Percentiles rank a stretch among this genome's conserved stretches.
phyloP scores from a whole-genome alignment of 2,797 vertebrate species.

The Cossypha caffra region DNA sequence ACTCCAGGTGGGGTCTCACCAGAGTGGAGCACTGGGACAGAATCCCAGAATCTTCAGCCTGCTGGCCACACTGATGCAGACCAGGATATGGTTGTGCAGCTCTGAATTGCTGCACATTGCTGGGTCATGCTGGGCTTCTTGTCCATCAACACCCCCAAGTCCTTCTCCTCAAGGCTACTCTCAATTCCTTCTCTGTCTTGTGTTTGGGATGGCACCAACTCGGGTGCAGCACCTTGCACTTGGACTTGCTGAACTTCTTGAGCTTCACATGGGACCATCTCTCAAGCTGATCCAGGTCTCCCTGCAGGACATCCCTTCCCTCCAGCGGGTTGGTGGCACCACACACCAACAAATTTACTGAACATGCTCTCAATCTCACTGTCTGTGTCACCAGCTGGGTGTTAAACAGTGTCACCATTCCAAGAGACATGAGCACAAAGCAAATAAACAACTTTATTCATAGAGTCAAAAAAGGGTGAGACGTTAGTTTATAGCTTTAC shows the following conservation, averaged over 20 bases:
- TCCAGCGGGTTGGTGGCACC: fast-evolving
- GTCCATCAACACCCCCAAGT: no score
- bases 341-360: neutral
- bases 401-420: neutral
- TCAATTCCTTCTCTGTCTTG: neutral
- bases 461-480: neutral
- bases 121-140: neutral
- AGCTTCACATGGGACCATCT: neutral
- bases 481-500: neutral
- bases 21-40: neutral
- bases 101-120: neutral
- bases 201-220: fast-evolving
- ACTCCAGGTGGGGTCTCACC: neutral
- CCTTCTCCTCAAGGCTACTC: neutral
- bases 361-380: neutral
- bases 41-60: neutral
- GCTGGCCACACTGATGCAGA: neutral
- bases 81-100: neutral
- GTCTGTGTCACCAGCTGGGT: neutral
- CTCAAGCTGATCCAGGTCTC: neutral
- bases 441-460: neutral
- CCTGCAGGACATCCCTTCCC: neutral
- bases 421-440: neutral
- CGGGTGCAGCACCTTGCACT: neutral
- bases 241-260: neutral